Evolutionary conservation across 2,113 vertebrate species (phyloP), one percentile per base, ranked within the genome.

Genomic region (Miniopterus natalensis): DNA sequence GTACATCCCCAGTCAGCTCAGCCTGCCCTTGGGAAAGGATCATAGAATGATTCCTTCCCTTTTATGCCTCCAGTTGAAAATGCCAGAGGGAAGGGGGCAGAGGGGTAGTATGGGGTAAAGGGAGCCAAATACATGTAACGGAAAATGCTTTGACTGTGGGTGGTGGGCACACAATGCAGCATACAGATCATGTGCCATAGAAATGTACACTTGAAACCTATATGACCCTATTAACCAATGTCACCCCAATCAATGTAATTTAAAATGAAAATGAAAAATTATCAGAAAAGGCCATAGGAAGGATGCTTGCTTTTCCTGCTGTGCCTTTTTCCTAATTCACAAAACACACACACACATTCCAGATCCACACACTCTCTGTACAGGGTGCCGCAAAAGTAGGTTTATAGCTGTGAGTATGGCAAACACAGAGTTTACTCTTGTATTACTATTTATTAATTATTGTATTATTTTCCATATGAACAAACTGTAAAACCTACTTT

Each of bases 231-330:
- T n/a, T 66, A 66, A 66, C 29, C 31, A 66, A 66, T 31, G 63
- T 66, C 31, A 66, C 63, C 63, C 61, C 63, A n/a, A 66, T n/a
- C n/a, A n/a, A 66, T 66, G n/a, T n/a, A 66, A 66, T n/a, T 66
- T n/a, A 66, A 66, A 66, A 18, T 85, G 5, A 96, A 92, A 94
- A 84, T 77, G 31, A 91, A 94, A 84, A 94, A 51, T 75, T 66
- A 36, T 53, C 53, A 92, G 66, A 78, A 92, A 92, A 95, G 70
- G 23, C 40, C 90, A n/a, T 3, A 31, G 12, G 6, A 89, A 89
- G 65, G 36, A 17, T 31, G 57, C 45, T 78, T 93, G 25, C 31
- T 92, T 89, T 74, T 40, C 40, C 63, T 95, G 17, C n/a, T 84
- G 14, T 85, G 47, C 14, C 63, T 92, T 85, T 90, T 70, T 88